These are phyloP conservation scores for Ophion obscuratus DNA, from an alignment of 2,888 invertebrate species.

Conservation along the genomic window DNA sequence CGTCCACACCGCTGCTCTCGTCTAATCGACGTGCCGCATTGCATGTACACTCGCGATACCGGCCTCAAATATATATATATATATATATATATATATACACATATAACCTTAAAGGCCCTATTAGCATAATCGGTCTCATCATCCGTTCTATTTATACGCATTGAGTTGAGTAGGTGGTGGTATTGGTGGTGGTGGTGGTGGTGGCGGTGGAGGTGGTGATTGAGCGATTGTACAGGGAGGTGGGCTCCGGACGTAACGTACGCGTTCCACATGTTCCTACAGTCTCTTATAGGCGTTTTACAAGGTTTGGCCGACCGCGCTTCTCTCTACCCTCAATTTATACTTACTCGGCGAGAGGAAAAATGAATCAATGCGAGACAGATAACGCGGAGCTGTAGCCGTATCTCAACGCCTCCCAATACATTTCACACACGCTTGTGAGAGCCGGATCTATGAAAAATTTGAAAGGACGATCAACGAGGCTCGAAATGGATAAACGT, in stretches of 20 bases:
- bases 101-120: constrained; percentile 67
- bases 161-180: constrained; percentile 68
- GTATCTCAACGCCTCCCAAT: constrained; percentile 5
- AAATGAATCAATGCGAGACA: neutral
- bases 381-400: constrained; percentile 55
- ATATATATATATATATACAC: neutral
- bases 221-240: constrained; percentile 74
- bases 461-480: constrained; percentile 43
- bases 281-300: constrained; percentile 71
- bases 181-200: constrained; percentile 67
- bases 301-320: constrained; percentile 52
- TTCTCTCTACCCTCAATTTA: neutral
- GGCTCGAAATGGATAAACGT: constrained; percentile 64
- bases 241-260: constrained; percentile 58
- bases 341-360: neutral
- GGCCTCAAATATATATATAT: neutral
- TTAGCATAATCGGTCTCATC: constrained; percentile 76
- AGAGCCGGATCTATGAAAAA: neutral
- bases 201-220: constrained; percentile 63
- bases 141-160: constrained; percentile 76
- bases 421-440: neutral
- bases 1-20: no score
- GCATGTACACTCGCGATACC: neutral
- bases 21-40: no score
- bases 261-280: constrained; percentile 67